A percentile compares a stretch with the other conserved stretches of the same genome.
Evolutionary conservation across 2,888 invertebrate species (phyloP).

Genomic region (Agrotis exclamationis): DNA sequence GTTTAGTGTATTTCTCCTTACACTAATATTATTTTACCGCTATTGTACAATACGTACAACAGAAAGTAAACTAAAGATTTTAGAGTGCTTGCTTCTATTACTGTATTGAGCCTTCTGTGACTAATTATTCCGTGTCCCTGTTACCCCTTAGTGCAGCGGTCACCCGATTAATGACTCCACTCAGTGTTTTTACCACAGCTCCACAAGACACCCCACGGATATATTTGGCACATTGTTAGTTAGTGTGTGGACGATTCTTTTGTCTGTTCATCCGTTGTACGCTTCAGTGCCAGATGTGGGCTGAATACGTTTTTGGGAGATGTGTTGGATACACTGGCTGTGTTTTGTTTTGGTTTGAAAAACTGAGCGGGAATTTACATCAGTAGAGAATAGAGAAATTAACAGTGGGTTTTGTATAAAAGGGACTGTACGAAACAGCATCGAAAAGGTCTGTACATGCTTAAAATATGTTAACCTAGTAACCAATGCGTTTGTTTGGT

Average conservation of each 20-base stretch:
- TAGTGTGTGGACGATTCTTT: slow-evolving; percentile 48
- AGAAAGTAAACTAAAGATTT: too few species aligned
- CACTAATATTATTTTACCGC: too few species aligned
- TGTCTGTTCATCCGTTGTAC: slow-evolving; percentile 57
- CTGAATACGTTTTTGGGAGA: slow-evolving; percentile 39
- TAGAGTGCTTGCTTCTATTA: not conserved
- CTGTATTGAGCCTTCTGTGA: slow-evolving; percentile 39
- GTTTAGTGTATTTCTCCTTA: too few species aligned
- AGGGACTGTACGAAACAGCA: not conserved
- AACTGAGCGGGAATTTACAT: slow-evolving; percentile 1
- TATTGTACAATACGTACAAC: too few species aligned
- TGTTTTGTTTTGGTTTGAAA: slow-evolving; percentile 35
- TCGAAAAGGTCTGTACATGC: too few species aligned
- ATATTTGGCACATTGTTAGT: slow-evolving; percentile 65
- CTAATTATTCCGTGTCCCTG: slow-evolving; percentile 59
- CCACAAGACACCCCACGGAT: slow-evolving; percentile 44
- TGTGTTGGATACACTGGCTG: slow-evolving; percentile 10
- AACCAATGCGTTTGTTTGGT: too few species aligned
- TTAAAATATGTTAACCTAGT: too few species aligned
- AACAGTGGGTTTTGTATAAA: not conserved
- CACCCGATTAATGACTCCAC: slow-evolving; percentile 78
- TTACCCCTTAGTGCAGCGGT: slow-evolving; percentile 76
- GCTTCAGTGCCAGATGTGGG: slow-evolving; percentile 55
- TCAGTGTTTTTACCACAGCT: slow-evolving; percentile 63
- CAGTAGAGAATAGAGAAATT: not conserved